Conservation (phyloP, 35 echinoderm and acorn worm genomes). For the Ophioderma brevispina region DNA sequence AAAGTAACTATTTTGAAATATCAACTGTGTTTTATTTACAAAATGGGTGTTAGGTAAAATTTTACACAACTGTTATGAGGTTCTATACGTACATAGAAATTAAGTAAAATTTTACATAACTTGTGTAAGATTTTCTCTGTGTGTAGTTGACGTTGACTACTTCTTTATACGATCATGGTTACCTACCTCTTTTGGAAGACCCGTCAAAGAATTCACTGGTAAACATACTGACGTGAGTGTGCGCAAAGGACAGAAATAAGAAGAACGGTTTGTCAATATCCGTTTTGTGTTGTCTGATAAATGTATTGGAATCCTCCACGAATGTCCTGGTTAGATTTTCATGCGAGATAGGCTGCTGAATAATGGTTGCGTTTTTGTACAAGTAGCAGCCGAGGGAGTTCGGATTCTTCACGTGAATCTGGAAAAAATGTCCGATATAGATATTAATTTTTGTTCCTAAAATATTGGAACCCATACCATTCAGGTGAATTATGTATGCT, state of each 20-base stretch:
- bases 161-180: too few species aligned
- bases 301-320: conserved; percentile 70
- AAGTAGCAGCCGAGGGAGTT: conserved; percentile 57
- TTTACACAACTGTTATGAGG: too few species aligned
- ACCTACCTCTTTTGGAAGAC: conserved; percentile 76
- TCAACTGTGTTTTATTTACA: too few species aligned
- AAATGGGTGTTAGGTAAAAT: too few species aligned
- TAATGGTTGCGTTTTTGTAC: conserved; percentile 76
- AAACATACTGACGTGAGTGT: conserved; percentile 66
- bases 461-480: too few species aligned
- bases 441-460: too few species aligned
- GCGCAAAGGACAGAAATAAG: conserved; percentile 61
- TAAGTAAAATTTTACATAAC: too few species aligned
- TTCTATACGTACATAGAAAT: too few species aligned
- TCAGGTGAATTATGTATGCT: too few species aligned
- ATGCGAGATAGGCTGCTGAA: conserved; percentile 69
- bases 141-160: too few species aligned
- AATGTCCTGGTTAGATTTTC: conserved; percentile 64
- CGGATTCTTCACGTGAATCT: not conserved
- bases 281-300: conserved; percentile 60
- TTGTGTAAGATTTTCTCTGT: too few species aligned
- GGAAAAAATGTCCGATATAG: not conserved
- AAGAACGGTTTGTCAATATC: conserved; percentile 67
- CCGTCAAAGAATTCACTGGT: conserved; percentile 21
- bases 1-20: too few species aligned